phyloP scores from a whole-genome alignment of 2,888 invertebrate genomes.

The Drosophila neonasuta region DNA sequence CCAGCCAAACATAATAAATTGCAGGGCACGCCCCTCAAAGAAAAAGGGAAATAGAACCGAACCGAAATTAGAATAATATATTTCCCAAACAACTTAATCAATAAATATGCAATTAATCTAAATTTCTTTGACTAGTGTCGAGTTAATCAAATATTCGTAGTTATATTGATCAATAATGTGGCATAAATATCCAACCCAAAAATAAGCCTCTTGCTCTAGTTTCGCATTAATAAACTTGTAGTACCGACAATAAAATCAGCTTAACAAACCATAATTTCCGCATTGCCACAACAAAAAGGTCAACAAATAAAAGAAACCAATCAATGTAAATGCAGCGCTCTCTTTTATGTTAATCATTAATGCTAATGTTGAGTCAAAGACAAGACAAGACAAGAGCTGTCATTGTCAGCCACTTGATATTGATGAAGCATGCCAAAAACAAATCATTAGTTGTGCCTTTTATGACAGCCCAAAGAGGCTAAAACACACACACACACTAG shows the following conservation, averaged over 20 bases:
- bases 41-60: neutral
- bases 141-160: too few species aligned
- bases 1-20: neutral
- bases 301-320: conserved; percentile 21
- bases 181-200: neutral
- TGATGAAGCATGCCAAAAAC: conserved; percentile 50
- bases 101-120: too few species aligned
- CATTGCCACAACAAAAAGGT: neutral
- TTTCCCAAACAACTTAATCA: too few species aligned
- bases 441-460: conserved; percentile 63
- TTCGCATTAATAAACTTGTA: neutral
- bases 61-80: neutral
- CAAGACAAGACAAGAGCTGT: conserved; percentile 24
- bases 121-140: too few species aligned
- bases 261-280: neutral
- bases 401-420: conserved; percentile 66
- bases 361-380: conserved; percentile 40
- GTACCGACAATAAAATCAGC: neutral
- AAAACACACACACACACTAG: conserved; percentile 7
- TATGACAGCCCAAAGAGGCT: conserved; percentile 56
- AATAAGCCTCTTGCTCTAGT: neutral
- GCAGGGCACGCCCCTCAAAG: neutral
- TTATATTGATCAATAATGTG: too few species aligned
- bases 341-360: conserved; percentile 47
- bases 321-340: conserved; percentile 33